Evolutionary conservation across 2,113 vertebrate species (phyloP).

Genomic region (Aptenodytes forsteri): DNA sequence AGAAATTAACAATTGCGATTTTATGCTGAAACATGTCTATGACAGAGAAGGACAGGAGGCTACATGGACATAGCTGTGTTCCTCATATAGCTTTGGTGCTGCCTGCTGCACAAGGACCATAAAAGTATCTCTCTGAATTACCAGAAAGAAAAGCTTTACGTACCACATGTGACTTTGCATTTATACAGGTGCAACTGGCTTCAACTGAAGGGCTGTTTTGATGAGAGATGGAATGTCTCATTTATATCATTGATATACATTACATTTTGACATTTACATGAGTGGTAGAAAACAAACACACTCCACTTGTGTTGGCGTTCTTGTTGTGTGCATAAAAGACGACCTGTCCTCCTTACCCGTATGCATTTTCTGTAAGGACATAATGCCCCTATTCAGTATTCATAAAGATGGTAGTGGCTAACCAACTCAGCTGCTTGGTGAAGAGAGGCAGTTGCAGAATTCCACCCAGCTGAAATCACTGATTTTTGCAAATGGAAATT

Average conservation of each 20-base stretch:
- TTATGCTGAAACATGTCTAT: neutral
- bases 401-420: neutral
- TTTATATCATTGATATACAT: slow-evolving; percentile 14
- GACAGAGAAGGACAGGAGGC: neutral
- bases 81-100: neutral
- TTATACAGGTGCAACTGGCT: slow-evolving; percentile 49
- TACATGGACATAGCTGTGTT: neutral
- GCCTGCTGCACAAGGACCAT: neutral
- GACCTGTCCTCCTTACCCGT: neutral
- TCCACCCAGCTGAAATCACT: slow-evolving; percentile 38
- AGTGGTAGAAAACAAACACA: slow-evolving; percentile 26
- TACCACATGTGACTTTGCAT: neutral
- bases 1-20: neutral
- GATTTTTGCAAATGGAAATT: slow-evolving; percentile 10
- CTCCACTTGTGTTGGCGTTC: neutral
- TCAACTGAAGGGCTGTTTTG: neutral
- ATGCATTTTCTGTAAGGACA: slow-evolving; percentile 5
- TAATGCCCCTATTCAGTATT: slow-evolving; percentile 55
- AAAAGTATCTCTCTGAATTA: neutral
- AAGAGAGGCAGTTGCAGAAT: slow-evolving; percentile 38
- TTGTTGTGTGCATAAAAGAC: slow-evolving; percentile 1
- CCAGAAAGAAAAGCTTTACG: neutral
- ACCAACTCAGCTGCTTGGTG: neutral
- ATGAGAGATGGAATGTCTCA: neutral
- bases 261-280: neutral